Evolutionary conservation across 2,113 vertebrate genomes (phyloP), one percentile per base, ranked within the genome.

Genomic region (Glaucomys volans): DNA sequence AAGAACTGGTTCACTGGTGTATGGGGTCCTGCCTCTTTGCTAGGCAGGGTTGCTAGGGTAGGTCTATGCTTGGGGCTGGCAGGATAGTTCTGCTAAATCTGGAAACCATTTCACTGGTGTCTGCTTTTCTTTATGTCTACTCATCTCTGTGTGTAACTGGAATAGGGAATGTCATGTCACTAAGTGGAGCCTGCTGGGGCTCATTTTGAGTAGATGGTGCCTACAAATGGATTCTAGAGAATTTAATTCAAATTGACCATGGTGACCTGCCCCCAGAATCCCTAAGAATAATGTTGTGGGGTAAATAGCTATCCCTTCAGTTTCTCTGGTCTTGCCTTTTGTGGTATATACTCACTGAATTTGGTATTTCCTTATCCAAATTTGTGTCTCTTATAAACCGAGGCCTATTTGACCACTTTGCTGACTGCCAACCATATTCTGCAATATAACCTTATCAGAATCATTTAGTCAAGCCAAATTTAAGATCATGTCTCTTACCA

Each of bases 311-410:
- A 10, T 28, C 54, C 1, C 28, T 57, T 4, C 26, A 64, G 74
- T 18, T 79, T 94, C 75, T 64, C 64, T 76, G 72, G 47, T 83
- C 81, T 82, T 79, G 75, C 52, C 94, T 83, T 71, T 74, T 76
- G 76, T 57, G 47, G 26, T 95, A 74, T 4, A 59, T 13, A 52
- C 9, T 74, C 66, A 92, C 64, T 97, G 88, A 86, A 81, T 84
- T 95, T 85, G 75, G 8, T 62, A 86, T 94, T 95, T 91, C 35
- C 72, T 96, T 18, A 10, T 59, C 7, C 76, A 87, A 94, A 81
- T 32, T 28, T 96, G 75, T 87, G 62, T 97, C 20, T 90, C 77
- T 32, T 92, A 50, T 59, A 40, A 86, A 18, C 42, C 54, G 26
- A 77, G 87, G 62, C 59, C 81, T 10, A 57, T 77, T 50, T 76